A percentile compares a stretch with the other conserved stretches of the same genome.
Conservation (phyloP, 2,113 vertebrate genomes). For the Perca flavescens region DNA sequence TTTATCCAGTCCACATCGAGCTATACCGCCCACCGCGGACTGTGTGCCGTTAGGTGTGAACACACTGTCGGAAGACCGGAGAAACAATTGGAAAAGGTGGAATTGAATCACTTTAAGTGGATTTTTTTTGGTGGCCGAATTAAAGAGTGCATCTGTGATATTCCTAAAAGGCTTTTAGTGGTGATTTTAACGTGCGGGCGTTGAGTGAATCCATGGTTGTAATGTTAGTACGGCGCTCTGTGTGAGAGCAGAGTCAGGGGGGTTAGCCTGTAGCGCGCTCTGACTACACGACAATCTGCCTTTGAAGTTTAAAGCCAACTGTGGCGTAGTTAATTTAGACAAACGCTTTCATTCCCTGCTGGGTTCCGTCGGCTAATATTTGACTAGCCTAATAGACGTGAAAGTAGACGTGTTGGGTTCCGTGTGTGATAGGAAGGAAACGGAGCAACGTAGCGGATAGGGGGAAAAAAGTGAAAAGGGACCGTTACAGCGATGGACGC, state of each 20-base stretch:
- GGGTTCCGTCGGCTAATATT: fast-evolving
- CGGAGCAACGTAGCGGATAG: conserved; percentile 13
- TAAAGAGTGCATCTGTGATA: background rate
- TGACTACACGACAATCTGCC: background rate
- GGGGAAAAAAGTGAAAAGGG: background rate
- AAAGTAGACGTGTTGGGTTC: background rate
- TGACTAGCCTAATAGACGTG: background rate
- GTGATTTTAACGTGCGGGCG: background rate
- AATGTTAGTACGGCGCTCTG: conserved; percentile 12
- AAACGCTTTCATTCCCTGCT: no score
- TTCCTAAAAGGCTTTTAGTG: fast-evolving
- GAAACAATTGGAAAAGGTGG: background rate
- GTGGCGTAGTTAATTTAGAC: background rate
- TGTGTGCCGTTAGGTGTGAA: background rate
- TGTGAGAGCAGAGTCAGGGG: no score
- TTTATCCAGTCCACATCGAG: background rate
- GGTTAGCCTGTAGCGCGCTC: background rate
- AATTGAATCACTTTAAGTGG: no score
- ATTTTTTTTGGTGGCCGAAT: background rate
- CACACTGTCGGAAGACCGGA: conserved; percentile 4
- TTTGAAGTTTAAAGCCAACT: background rate
- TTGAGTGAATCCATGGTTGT: background rate
- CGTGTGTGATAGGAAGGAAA: conserved; percentile 1
- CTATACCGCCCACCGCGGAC: conserved; percentile 47
- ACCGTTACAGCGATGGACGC: background rate